Conservation (phyloP, 2,888 invertebrate species). For the Stenurella melanura region DNA sequence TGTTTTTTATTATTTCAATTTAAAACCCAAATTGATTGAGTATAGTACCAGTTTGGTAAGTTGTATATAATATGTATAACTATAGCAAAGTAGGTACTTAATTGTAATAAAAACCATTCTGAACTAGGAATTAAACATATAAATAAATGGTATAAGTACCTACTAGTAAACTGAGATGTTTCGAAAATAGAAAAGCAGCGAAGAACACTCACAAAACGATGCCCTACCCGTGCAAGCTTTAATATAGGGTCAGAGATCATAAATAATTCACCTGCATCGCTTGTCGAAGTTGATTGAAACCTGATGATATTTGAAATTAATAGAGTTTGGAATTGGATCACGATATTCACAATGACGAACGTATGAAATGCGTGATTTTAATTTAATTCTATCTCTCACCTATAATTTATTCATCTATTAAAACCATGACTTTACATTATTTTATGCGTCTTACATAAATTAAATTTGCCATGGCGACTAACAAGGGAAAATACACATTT, state of each 20-base stretch:
- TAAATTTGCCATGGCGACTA: not conserved
- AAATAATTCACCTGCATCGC: conserved; percentile 50
- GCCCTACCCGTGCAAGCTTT: conserved; percentile 14
- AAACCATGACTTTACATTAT: conserved; percentile 52
- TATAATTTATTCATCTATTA: conserved; percentile 51
- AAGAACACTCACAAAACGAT: not conserved
- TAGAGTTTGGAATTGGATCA: conserved; percentile 58
- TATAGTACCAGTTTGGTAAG: no score
- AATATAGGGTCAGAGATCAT: conserved; percentile 31
- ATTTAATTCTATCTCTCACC: conserved; percentile 46
- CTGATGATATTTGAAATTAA: conserved; percentile 58
- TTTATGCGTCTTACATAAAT: conserved; percentile 37
- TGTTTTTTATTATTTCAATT: no score
- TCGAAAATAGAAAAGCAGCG: not conserved
- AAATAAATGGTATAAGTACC: not conserved
- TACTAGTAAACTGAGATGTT: not conserved
- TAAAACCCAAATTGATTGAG: no score
- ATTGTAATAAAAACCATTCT: no score
- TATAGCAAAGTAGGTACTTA: no score
- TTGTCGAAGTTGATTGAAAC: conserved; percentile 55
- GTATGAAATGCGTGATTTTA: conserved; percentile 54
- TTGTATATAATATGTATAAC: no score
- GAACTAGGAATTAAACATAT: no score
- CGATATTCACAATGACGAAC: conserved; percentile 48
- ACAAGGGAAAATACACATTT: not conserved